Base-by-base conservation (phyloP, 1,140 invertebrate genomes). In the Temnothorax longispinosus region DNA sequence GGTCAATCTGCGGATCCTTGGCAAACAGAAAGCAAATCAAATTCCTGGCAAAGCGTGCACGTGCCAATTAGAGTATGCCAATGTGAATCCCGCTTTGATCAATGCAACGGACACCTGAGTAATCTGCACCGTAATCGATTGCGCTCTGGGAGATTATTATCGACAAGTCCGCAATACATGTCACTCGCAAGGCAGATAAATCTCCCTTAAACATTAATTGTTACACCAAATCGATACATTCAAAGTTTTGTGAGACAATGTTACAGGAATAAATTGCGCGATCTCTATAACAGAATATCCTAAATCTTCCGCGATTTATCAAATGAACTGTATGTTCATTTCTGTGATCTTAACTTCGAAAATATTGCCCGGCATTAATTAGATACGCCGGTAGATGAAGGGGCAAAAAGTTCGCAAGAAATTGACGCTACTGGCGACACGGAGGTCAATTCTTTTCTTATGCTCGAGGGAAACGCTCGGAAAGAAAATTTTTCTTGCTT, bases 41-140 rank as follows among this genome's bases (percentile, higher is more conserved):
- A 92, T 92, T 92, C 90, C 54, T 60, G 87, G 88, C 85, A 87
- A 89, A 85, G 88, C 89, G 80, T 75, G 89, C 88, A 87, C 85
- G 87, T 72, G 89, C 77, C 87, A 90, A 91, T 90, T 89, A 86
- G 86, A 89, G 90, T 91, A 90, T 88, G 87, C 89, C 87, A 72
- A 72, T 67, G 85, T 76, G 91, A 87, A 91, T 89, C 86, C 78
- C 21, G 90, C 92, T 93, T 93, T 93, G 92, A 93, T 93, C 92
- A 93, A 92, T 84, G 88, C 76, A 87, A 56, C 87, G 86, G 87
- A 88, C 89, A 93, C 89, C 88, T 88, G 89, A 88, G 89, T 93
- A 93, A 93, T 93, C 91, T 88, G 85, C 80, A 85, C 81, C 85
- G 85, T 88, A 90, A 92, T 87, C 91, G 89, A 89, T 88, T 89